phyloP scores from a whole-genome alignment of 2,888 invertebrate species.

The Melipona bicolor region DNA sequence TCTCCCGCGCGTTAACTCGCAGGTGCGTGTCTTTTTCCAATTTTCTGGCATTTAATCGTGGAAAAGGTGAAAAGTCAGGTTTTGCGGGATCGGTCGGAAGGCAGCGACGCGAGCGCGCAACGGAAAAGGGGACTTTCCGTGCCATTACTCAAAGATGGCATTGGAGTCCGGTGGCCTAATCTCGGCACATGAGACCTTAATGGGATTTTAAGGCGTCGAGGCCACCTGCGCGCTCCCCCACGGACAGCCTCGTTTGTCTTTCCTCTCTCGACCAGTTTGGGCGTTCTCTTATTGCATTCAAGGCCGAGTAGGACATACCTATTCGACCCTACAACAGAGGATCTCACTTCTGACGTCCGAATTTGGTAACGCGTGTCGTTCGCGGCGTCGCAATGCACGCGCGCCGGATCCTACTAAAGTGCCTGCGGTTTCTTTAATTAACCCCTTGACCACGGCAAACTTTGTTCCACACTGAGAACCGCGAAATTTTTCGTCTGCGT shows the following conservation, averaged over 20 bases:
- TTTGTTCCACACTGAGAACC: too few relatives aligned
- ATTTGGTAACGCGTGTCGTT: conserved; percentile 48
- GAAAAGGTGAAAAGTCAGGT: conserved; percentile 35
- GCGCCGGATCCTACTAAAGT: conserved; percentile 14
- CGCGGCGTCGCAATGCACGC: conserved; percentile 23
- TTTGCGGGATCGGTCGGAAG: conserved; percentile 42
- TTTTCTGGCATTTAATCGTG: too few relatives aligned
- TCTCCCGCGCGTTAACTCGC: too few relatives aligned
- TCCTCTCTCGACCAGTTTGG: conserved; percentile 68
- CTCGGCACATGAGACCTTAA: conserved; percentile 84
- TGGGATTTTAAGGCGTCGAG: conserved; percentile 83
- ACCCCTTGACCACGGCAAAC: too few relatives aligned
- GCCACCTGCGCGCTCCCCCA: conserved; percentile 80
- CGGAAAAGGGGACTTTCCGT: conserved; percentile 75
- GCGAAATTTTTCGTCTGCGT: too few relatives aligned
- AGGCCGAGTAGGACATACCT: conserved; percentile 59
- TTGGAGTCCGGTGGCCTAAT: conserved; percentile 81
- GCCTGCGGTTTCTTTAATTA: not conserved
- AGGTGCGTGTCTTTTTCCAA: too few relatives aligned
- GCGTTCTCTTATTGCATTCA: conserved; percentile 73
- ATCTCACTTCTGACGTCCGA: conserved; percentile 45
- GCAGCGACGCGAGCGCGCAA: conserved; percentile 14
- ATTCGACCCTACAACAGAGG: conserved; percentile 52
- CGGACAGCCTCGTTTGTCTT: conserved; percentile 80
- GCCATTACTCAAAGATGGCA: conserved; percentile 82